Percentiles rank a stretch among this genome's conserved stretches.
phyloP scores from a whole-genome alignment of 2,797 vertebrate genomes.

The Rhadinocentrus ornatus region DNA sequence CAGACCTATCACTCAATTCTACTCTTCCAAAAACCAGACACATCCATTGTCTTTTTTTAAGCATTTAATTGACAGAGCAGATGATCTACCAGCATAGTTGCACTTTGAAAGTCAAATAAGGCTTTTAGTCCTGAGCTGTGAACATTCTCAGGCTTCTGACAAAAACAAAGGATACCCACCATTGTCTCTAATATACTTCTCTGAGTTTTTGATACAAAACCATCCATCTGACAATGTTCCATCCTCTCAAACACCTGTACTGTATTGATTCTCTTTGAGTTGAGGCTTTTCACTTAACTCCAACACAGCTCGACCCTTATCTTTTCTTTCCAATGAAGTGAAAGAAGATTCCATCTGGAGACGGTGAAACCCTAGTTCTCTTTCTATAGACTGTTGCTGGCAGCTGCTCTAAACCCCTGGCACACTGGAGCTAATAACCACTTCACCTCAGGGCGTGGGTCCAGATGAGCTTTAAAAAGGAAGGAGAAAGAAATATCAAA shows the following conservation, averaged over 20 bases:
- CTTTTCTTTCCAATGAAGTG: constrained; percentile 40
- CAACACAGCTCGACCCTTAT: constrained; percentile 35
- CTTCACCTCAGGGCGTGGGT: constrained; percentile 50
- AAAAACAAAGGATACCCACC: constrained; percentile 16
- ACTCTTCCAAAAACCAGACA: constrained; percentile 41
- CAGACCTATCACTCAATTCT: constrained; percentile 46
- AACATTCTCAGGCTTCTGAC: constrained; percentile 4
- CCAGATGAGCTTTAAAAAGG: constrained; percentile 42
- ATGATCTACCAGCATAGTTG: constrained; percentile 23
- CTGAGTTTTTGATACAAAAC: constrained; percentile 7
- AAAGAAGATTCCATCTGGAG: constrained; percentile 30
- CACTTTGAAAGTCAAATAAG: constrained; percentile 52
- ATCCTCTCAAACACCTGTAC: constrained; percentile 27
- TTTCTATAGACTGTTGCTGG: constrained; percentile 32
- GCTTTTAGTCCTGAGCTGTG: constrained; percentile 30
- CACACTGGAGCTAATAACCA: constrained; percentile 55
- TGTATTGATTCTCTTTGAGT: constrained; percentile 35
- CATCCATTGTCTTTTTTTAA: constrained; percentile 38
- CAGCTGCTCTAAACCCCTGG: constrained; percentile 41
- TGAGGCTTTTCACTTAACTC: constrained; percentile 38
- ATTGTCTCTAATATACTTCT: constrained; percentile 14
- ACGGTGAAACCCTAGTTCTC: constrained; percentile 8
- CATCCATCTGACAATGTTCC: constrained; percentile 4
- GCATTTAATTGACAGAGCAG: constrained; percentile 37
- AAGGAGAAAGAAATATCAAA: constrained; percentile 21